Base-by-base conservation (phyloP, 2,888 invertebrate genomes). In the Silvanus unidentatus region DNA sequence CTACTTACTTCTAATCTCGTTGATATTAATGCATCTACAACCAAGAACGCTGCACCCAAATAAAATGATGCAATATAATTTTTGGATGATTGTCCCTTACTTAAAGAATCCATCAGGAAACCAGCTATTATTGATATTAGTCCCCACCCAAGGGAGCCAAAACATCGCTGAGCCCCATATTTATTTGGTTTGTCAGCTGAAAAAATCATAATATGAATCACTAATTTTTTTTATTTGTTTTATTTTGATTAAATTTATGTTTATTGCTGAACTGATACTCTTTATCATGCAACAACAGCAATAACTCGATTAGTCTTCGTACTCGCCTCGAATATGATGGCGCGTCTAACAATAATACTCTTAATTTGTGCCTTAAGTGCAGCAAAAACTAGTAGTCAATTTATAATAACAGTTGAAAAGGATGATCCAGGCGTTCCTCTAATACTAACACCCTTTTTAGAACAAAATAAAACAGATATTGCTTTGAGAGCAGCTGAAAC, bases 111-210 rank as follows among this genome's bases (percentile, higher is more conserved):
- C 11, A 91, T 86, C 1, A 92, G 72, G n/a, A 81, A 74, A 0
- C 92, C 93, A 1, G 88, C 78, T 11, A 88, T 63, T 16, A 89
- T 74, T 0, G 88, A 84, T 59, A 89, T 80, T 40, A 85, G 69
- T 12, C 92, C 93, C 82, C 88, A 91, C 0, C 92, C 94, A 1
- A 94, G 75, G 0, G 93, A 86, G 0, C 95, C 93, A 82, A 87
- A 95, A 48, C 92, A 73, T 35, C 92, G 77, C 66, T 95, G 94
- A 55, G 84, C 81, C 0, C 95, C 95, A 68, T 90, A 95, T 16
- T 80, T 75, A 38, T 83, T 78, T n/a, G 82, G 79, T 42, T 80
- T 77, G 2, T 83, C 80, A 37, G 85, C 87, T 87, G 65, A 3
- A 73, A 60, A 45, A 22, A 22, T 22, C 22, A 22, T 22, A 22